Base-by-base conservation (phyloP, 2,888 invertebrate species). In the Notocelia uddmanniana region DNA sequence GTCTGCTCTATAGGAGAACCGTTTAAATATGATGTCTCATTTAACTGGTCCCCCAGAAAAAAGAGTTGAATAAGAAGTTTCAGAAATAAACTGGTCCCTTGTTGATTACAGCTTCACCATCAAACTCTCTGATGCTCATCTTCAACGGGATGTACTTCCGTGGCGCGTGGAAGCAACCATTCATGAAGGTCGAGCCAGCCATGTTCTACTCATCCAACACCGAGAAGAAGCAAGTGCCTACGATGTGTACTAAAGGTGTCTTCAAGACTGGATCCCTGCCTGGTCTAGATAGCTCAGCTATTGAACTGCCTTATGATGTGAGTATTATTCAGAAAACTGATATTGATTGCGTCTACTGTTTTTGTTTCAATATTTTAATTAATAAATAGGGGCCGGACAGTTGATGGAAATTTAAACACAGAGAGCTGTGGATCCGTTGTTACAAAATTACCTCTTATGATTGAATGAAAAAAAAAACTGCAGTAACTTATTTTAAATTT, bases 71-170 rank as follows among this genome's bases (percentile, higher is more conserved):
- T 41, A 15, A 1, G 11, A 41, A 15, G 15, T 41, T 19, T 6
- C 5, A 19, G 8, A 34, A 13, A 19, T 5, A 15, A 23, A 23
- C 13, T n/a, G 11, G 21, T 21, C 10, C 45, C 64, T 23, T 60
- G 76, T 74, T 34, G 18, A 11, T 84, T 88, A 13, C 80, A 91
- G 89, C 88, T 18, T 83, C 90, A 52, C 84, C 85, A 59, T 84
- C 94, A 0, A 94, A 95, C 52, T 95, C 96, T 0, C 90, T 95
- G 78, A 94, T 97, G 90, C 87, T 97, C 41, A 91, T 97, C 60
- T 96, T 97, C 78, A 97, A 97, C 79, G 96, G 96, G 0, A 91
- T 97, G 80, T 97, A 96, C 85, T 97, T 97, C 92, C 96, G 96
- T 76, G 97, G 97, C n/a, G 94, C 94, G 13, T 97, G 97, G 97